Evolutionary conservation across 1,140 invertebrate species (phyloP).

Genomic region (Bacillus rossius): DNA sequence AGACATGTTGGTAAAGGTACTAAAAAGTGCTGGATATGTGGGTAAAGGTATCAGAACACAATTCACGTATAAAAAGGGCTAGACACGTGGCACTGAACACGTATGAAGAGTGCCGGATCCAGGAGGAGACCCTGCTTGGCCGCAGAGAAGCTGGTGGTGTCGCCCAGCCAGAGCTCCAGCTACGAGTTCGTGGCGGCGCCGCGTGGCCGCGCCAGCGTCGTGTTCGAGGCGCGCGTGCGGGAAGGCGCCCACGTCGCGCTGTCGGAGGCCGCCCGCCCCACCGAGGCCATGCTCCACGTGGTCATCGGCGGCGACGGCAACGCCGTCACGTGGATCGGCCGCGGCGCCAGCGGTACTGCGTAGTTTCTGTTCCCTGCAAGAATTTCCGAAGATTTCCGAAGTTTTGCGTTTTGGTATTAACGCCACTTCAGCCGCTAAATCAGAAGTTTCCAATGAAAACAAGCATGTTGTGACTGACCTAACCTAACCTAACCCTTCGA

Average conservation of each 20-base stretch:
- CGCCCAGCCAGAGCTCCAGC: constrained; percentile 51
- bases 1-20: no score
- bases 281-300: constrained; percentile 53
- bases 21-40: no score
- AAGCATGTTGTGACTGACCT: no score
- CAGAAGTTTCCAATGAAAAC: no score
- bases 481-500: no score
- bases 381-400: no score
- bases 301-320: constrained; percentile 51
- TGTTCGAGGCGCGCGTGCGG: constrained; percentile 49
- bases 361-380: no score
- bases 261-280: constrained; percentile 43
- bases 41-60: no score
- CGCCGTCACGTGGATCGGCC: constrained; percentile 50
- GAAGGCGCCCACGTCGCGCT: constrained; percentile 52
- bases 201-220: constrained; percentile 49
- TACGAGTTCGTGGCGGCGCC: constrained; percentile 57
- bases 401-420: no score
- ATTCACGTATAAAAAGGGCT: not conserved
- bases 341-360: no score
- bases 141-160: constrained; percentile 55
- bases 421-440: no score
- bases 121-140: not conserved
- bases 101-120: not conserved
- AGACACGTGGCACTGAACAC: not conserved